Evolutionary conservation across 1,140 invertebrate species (phyloP), one percentile per base, ranked within the genome.

Genomic region (Penaeus chinensis): DNA sequence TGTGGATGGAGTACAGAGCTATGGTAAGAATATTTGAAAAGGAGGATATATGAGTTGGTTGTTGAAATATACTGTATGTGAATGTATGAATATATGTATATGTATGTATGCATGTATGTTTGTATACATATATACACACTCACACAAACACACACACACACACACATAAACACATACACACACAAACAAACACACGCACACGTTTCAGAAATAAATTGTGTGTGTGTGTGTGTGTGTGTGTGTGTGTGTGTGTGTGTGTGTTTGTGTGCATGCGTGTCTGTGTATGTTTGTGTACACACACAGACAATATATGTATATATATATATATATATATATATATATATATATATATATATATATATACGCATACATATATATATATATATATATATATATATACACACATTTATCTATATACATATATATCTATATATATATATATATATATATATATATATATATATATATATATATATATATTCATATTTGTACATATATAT

Each of bases 1-100:
- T 92, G 89, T 19, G 90, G 85, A 62, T 63, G 22, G 54, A 82
- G 27, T 22, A 24, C 22, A 24, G 37, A 37, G 66, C 18, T 4
- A 13, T 42, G 61, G 47, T 78, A 10, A 84, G 82, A 65, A 4
- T 42, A 8, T 42, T 4, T 4, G 4, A 3, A 42, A 42, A 42
- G 37, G 37, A 32, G 32, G 32, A 32, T 32, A 2, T 32, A 32
- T 32, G 32, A 32, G 32, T 8, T 42, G 37, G 37, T 8, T 42
- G 37, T 42, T 42, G 32, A 2, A 32, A 32, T 32, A 32, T 32
- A 32, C 32, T 32, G 32, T 32, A 32, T 32, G 32, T 42, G 37
- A 42, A 8, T 42, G 37, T 7, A 42, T 42, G 37, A 5, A 5
- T 7, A 42, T 42, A 3, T 42, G 37, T 42, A 8, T 42, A 8